Evolutionary conservation across 2,797 vertebrate species (phyloP).

Genomic region (Muraenolepis orangiensis): DNA sequence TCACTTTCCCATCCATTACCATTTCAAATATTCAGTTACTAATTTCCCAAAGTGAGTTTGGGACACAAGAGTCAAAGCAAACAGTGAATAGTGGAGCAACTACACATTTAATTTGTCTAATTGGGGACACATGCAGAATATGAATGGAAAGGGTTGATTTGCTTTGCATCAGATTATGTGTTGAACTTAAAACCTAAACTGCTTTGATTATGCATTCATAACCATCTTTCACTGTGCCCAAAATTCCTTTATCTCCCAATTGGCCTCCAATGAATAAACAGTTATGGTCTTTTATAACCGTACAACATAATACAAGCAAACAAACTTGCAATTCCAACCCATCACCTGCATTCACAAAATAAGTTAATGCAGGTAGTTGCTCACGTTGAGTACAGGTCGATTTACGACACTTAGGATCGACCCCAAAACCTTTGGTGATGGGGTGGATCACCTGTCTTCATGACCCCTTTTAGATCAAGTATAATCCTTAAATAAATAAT

Average conservation of each 20-base stretch:
- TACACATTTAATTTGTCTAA: too few species aligned
- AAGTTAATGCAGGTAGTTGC: background rate
- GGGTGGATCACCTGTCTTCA: background rate
- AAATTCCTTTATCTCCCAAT: background rate
- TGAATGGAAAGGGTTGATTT: background rate
- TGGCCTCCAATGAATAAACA: background rate
- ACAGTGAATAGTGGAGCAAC: too few species aligned
- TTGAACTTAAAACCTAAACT: background rate
- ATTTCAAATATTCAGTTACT: background rate
- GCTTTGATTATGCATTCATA: background rate
- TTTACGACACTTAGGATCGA: background rate
- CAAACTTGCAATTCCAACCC: background rate
- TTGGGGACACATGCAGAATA: background rate
- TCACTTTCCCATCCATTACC: background rate
- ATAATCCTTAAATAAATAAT: background rate
- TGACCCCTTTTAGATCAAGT: background rate
- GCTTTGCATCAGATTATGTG: background rate
- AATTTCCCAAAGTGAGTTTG: too few species aligned
- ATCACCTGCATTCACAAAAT: background rate
- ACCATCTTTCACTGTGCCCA: too few species aligned
- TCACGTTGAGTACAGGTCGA: background rate
- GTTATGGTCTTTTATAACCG: background rate
- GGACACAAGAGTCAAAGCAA: too few species aligned
- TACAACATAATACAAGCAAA: background rate
- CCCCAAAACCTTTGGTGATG: background rate